Base-by-base conservation (phyloP, 2,113 vertebrate genomes). In the Xyrauchen texanus region DNA sequence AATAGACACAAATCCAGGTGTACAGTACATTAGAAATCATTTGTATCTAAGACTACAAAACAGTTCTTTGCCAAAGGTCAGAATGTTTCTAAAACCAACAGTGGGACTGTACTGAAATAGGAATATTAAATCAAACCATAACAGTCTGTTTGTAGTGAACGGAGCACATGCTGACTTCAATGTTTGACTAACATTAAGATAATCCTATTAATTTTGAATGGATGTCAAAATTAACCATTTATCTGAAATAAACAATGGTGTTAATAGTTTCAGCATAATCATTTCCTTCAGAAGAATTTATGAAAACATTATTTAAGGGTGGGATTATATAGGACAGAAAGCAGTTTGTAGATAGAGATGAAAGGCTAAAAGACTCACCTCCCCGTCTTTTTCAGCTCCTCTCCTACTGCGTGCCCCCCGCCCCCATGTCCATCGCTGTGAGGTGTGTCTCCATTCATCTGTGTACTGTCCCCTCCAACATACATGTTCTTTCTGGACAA, bases 361-460 rank as follows among this genome's bases (percentile, higher is more conserved):
- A 47, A 55, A 68, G n/a, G 4, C 58, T 69, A 55, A 13, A 2
- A 44, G 49, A 86, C 88, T 52, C 84, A 98, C 98, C 93, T 93
- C 86, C 98, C 98, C 0, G 96, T 99, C 69, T 94, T 93, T 80
- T 95, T 88, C 53, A 99, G 89, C 76, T 99, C 98, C 0, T 97
- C 95, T 0, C 94, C 93, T 0, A 93, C 87, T 0, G 91, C 94
- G 0, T 99, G 97, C 0, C 97, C 96, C 0, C 96, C 96, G 8
- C 94, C 93, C 10, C 96, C 95, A 0, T 95, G 94, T 0, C 95
- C 95, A 13, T 93, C 94, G 0, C 96, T 95, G 0, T 96, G 94
- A 61, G 95, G 96, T 0, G 91, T 95, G 81, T 97, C 95, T 61
- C 96, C 98, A 1, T 99, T 99, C 96, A 99, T 98, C 87, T 98